Evolutionary conservation across 2,113 vertebrate species (phyloP), one percentile per base, ranked within the genome.

Genomic region (Oxyruncus cristatus): DNA sequence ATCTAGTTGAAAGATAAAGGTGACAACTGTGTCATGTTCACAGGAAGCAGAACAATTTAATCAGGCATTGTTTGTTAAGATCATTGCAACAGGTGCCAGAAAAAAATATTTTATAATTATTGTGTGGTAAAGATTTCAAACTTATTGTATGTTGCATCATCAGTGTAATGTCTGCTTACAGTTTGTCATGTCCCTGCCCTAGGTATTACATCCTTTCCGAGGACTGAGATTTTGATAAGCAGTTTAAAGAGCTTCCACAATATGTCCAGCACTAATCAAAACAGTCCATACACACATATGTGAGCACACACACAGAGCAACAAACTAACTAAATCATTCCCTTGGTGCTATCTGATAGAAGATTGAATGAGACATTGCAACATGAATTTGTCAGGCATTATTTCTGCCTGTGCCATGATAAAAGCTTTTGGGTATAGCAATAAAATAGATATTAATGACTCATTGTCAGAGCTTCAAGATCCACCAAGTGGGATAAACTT

Each of bases 361-460:
- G 35, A 28, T 18, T 49, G 26, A 71, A 71, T 8, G 47, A 91
- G 59, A 59, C 46, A 74, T 94, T 92, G 42, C 86, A 83, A 63
- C 62, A 66, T 11, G 20, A 66, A 66, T 85, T 87, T 95, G 66
- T 89, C 70, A 94, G 62, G 61, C 56, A 55, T 86, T 62, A 93
- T 93, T 88, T 92, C 55, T 86, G 61, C 65, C 47, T 84, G 9
- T 63, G 35, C 6, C 35, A 20, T 14, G 39, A 88, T 19, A 92
- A 78, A 86, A 84, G 46, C 53, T 77, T 92, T 76, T 85, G 28
- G 83, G 46, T 55, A 42, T 53, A 74, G 42, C 63, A 74, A 76
- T 93, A 61, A 87, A 92, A 87, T 87, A 88, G 66, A 85, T 93
- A 82, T 85, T 95, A 93, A 89, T 58, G 66, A 91, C 42, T 89